Evolutionary conservation across 2,888 invertebrate genomes (phyloP).

Genomic region (Zaprionus bogoriensis): DNA sequence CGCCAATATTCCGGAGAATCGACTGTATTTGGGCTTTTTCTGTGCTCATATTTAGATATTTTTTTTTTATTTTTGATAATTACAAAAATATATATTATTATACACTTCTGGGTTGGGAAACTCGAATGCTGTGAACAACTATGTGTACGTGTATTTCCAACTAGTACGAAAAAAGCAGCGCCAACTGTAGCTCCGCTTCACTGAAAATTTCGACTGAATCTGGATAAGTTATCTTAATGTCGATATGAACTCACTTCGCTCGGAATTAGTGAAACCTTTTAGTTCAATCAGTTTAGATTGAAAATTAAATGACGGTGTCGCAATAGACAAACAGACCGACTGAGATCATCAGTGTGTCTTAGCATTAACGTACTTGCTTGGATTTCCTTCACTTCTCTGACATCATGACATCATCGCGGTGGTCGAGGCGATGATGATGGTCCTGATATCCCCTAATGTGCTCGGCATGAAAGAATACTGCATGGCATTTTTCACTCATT

Average conservation of each 20-base stretch:
- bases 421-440: neutral
- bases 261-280: slow-evolving; percentile 27
- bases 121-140: no score
- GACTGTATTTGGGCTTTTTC: neutral
- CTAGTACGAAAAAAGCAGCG: no score
- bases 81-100: no score
- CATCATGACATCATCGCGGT: slow-evolving; percentile 30
- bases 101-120: no score
- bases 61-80: no score
- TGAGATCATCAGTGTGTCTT: slow-evolving; percentile 54
- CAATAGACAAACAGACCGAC: slow-evolving; percentile 6
- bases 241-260: neutral
- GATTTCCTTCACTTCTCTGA: slow-evolving; percentile 40
- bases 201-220: neutral
- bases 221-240: neutral
- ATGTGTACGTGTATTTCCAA: no score
- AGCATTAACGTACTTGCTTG: slow-evolving; percentile 37
- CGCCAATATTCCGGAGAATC: neutral
- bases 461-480: slow-evolving; percentile 29
- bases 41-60: neutral
- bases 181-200: neutral
- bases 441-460: slow-evolving; percentile 29
- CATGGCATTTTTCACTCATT: slow-evolving; percentile 47
- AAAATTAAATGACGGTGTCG: slow-evolving; percentile 11
- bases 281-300: slow-evolving; percentile 32